Percentiles rank a stretch among this genome's conserved stretches.
phyloP scores from a whole-genome alignment of 2,797 vertebrate genomes.

The Karalla daura region DNA sequence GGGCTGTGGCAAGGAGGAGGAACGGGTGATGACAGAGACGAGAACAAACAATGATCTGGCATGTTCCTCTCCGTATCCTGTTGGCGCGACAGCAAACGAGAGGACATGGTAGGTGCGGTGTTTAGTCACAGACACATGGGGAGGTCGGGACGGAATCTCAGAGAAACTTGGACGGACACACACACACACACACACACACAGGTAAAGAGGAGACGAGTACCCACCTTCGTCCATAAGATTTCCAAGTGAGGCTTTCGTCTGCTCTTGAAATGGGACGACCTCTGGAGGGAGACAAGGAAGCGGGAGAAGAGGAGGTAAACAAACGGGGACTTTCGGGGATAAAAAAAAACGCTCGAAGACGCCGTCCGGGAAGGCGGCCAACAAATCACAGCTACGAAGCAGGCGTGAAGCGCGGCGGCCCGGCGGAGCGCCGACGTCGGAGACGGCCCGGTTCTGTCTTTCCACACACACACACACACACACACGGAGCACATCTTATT shows the following conservation, averaged over 20 bases:
- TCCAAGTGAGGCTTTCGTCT: slow-evolving; percentile 85
- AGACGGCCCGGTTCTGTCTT: not conserved
- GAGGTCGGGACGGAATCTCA: not conserved
- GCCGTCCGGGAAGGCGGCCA: not conserved
- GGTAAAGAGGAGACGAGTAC: slow-evolving; percentile 36
- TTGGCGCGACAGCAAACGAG: not conserved
- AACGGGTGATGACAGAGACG: slow-evolving; percentile 25
- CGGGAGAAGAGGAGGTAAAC: slow-evolving; percentile 15
- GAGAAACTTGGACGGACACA: too few relatives aligned
- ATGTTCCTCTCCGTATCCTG: not conserved
- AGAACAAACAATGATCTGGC: slow-evolving; percentile 29
- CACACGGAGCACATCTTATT: slow-evolving; percentile 1
- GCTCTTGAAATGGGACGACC: slow-evolving; percentile 86
- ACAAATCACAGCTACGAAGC: not conserved
- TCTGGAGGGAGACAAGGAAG: slow-evolving; percentile 68
- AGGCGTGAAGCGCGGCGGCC: too few relatives aligned
- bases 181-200: not conserved
- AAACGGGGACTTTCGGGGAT: slow-evolving; percentile 1
- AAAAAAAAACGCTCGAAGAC: not conserved
- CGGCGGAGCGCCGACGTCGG: not conserved
- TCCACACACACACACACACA: slow-evolving; percentile 4
- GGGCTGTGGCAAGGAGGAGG: slow-evolving; percentile 16
- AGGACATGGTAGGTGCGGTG: too few relatives aligned
- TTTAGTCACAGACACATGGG: not conserved
- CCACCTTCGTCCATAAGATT: slow-evolving; percentile 91